Base-by-base conservation (phyloP, 2,888 invertebrate genomes). In the Tridacna crocea region DNA sequence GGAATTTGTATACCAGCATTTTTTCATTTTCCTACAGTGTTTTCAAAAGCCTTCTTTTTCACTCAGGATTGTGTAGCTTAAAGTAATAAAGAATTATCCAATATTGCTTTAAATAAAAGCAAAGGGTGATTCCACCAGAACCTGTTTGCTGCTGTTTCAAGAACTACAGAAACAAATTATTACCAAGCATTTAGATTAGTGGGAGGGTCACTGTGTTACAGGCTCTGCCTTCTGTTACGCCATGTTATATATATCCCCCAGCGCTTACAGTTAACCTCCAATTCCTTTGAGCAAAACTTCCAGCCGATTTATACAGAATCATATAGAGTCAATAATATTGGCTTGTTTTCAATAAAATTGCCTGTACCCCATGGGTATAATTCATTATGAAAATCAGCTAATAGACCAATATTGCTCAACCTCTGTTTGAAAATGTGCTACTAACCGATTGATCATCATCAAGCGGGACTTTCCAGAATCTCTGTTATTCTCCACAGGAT, bases 191-290 rank as follows among this genome's bases (percentile, higher is more conserved):
- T 70, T 70, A 70, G 70, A 70, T 70, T 51, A 70, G 70, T 48
- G 51, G 70, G 70, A 70, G 70, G 70, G 70, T 70, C 70, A 70
- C 70, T 13, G 6, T 22, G 70, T 70, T 70, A 51, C n/a, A 47
- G 70, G 51, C 70, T 47, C 70, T 70, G 70, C 70, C 70, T 70
- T 19, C 70, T 70, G 70, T 70, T 70, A 70, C 51, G 26, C 24
- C 70, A 70, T 24, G 51, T 70, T 70, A 70, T 70, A 70, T 70
- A 70, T 70, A 70, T 24, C n/a, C 27, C 19, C 51, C 48, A 51
- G 48, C 13, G 24, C 48, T 26, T 12, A 22, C 46, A 15, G 6
- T 22, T 47, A 22, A 22, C 15, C 12, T 36, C 24, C 12, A 47
- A 66, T 51, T 70, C 70, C 70, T 70, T 70, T 22, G 70, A 70